Base-by-base conservation (phyloP, 2,888 invertebrate species). In the Sturmia bella region DNA sequence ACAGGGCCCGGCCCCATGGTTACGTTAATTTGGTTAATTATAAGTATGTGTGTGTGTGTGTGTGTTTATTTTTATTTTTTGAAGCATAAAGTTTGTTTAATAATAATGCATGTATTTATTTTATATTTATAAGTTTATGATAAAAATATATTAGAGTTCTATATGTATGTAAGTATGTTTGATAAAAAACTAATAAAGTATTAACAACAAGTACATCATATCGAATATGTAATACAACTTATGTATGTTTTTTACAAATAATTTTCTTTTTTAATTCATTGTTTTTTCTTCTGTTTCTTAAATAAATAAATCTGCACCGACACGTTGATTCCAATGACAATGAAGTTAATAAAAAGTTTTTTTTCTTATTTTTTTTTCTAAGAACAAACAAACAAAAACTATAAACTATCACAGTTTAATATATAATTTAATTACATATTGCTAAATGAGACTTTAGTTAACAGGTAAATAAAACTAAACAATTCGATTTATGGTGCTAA, bases 361-460 rank as follows among this genome's bases (percentile, higher is more conserved):
- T 52, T 41, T 27, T n/a, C n/a, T n/a, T n/a, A n/a, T n/a, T n/a
- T n/a, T n/a, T n/a, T n/a, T 50, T 37, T 4, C 17, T 17, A 15
- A 54, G 27, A 45, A 32, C 6, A 41, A 13, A 37, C 0, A 66
- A 61, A 66, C 61, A 79, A 50, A 81, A 83, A 83, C 73, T 84
- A 81, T 81, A 85, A 82, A 84, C 85, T 85, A 85, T 85, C 85
- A 85, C 85, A 85, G 85, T 84, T 85, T 85, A 85, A 85, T 85
- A 85, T 85, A 73, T 70, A 83, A 83, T 74, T 64, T 11, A 69
- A 69, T 83, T 77, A 77, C 12, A 83, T 11, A 80, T 61, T 76
- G 69, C 76, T 75, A 66, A 15, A 45, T 57, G 68, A 69, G 27
- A 69, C 59, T 12, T 48, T 17, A 11, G 24, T 27, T 45, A 45